A percentile compares a stretch with the other conserved stretches of the same genome.
Conservation (phyloP, 2,113 vertebrate species). For the Synchiropus splendidus region DNA sequence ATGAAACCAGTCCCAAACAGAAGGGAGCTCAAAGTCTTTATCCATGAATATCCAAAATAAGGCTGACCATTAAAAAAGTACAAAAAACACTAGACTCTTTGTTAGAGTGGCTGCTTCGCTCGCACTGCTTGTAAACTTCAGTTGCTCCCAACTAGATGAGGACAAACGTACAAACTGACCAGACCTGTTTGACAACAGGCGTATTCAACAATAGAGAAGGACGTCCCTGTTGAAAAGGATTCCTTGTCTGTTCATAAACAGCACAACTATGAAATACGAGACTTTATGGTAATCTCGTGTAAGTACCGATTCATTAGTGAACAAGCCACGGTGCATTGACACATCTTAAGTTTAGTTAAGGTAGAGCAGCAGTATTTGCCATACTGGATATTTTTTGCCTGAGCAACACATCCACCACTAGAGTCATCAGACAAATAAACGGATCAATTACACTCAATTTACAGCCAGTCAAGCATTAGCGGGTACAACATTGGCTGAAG, state of each 20-base stretch:
- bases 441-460: conserved; percentile 36
- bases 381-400: too few species aligned
- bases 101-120: too few species aligned
- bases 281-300: conserved; percentile 4
- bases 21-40: too few species aligned
- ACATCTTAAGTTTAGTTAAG: too few species aligned
- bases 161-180: conserved; percentile 19
- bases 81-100: too few species aligned
- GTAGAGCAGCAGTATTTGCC: too few species aligned
- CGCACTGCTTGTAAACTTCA: conserved; percentile 5
- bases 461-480: conserved; percentile 4
- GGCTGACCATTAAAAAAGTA: too few species aligned
- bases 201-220: conserved; percentile 31
- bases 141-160: neutral
- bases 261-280: conserved; percentile 18
- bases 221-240: conserved; percentile 2
- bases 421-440: conserved; percentile 8
- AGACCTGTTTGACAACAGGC: conserved; percentile 49
- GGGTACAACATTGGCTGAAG: conserved; percentile 20
- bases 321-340: too few species aligned
- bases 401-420: neutral
- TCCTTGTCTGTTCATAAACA: conserved; percentile 7
- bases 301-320: too few species aligned
- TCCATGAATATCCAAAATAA: too few species aligned
- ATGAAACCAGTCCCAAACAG: conserved; percentile 8